Evolutionary conservation across 2,888 invertebrate genomes (phyloP).

Genomic region (Sesamia inferens): DNA sequence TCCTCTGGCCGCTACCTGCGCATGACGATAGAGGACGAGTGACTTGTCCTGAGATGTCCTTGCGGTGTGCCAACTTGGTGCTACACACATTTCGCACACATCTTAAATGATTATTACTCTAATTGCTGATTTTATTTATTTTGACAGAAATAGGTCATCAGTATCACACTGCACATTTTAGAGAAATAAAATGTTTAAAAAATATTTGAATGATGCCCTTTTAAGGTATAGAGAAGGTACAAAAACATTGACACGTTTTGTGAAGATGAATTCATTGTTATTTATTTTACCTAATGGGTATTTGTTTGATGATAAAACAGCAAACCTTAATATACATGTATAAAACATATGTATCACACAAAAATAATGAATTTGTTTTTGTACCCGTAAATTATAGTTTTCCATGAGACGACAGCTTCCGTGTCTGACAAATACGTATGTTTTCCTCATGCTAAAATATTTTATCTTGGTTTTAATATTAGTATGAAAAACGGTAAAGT

Average conservation of each 20-base stretch:
- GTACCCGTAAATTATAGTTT: conserved; percentile 15
- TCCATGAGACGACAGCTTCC: conserved; percentile 19
- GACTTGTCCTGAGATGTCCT: conserved; percentile 86
- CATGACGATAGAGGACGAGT: conserved; percentile 86
- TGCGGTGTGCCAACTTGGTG: conserved; percentile 68
- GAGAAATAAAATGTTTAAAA: not conserved
- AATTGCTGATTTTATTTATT: conserved; percentile 33
- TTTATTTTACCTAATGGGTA: not conserved
- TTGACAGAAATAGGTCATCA: not conserved
- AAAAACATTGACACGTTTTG: conserved; percentile 4
- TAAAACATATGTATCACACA: not conserved
- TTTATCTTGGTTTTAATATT: not conserved
- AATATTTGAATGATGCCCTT: not conserved
- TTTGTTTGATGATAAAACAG: not conserved
- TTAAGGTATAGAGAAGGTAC: conserved; percentile 2
- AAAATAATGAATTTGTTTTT: conserved; percentile 3
- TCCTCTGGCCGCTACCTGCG: conserved; percentile 88
- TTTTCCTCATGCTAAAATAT: conserved; percentile 10
- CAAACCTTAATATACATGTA: not conserved
- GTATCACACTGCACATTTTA: not conserved
- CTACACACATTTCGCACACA: conserved; percentile 74
- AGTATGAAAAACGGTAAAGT: conserved; percentile 10
- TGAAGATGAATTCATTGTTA: conserved; percentile 24
- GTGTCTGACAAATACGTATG: conserved; percentile 9
- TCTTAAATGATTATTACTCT: conserved; percentile 48